Evolutionary conservation across 64 coral and sea anemone genomes (phyloP).

Genomic region (Porites australiensis): DNA sequence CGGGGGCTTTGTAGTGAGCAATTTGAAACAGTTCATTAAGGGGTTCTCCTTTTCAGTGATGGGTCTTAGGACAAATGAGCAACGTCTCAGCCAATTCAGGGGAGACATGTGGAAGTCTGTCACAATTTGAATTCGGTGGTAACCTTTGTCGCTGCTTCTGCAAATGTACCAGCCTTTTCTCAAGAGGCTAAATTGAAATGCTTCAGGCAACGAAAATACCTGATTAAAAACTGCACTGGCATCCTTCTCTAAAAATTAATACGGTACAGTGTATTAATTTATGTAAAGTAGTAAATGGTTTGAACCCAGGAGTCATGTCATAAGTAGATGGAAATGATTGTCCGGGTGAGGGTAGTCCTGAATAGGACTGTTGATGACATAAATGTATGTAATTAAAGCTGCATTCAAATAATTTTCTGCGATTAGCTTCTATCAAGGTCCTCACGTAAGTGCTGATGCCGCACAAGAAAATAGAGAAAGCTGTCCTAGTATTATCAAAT

Average conservation of each 20-base stretch:
- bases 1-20: neutral
- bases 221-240: constrained; percentile 7
- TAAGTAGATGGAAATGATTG: too few relatives aligned
- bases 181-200: constrained; percentile 68
- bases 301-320: too few relatives aligned
- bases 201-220: constrained; percentile 43
- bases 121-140: constrained; percentile 30
- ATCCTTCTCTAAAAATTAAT: neutral
- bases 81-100: constrained; percentile 27
- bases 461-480: too few relatives aligned
- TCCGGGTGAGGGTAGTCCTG: too few relatives aligned
- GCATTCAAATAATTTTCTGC: too few relatives aligned
- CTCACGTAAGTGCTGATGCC: too few relatives aligned
- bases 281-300: too few relatives aligned
- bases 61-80: constrained; percentile 68
- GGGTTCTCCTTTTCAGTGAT: constrained; percentile 49
- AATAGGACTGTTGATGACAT: too few relatives aligned
- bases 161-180: constrained; percentile 83
- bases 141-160: constrained; percentile 27
- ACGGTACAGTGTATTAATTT: too few relatives aligned
- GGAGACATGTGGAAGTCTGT: constrained; percentile 25
- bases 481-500: too few relatives aligned
- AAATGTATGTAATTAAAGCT: too few relatives aligned
- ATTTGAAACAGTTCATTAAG: constrained; percentile 74
- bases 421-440: too few relatives aligned